Evolutionary conservation across 2,113 vertebrate genomes (phyloP), one percentile per base, ranked within the genome.

Genomic region (Pterophyllum scalare): DNA sequence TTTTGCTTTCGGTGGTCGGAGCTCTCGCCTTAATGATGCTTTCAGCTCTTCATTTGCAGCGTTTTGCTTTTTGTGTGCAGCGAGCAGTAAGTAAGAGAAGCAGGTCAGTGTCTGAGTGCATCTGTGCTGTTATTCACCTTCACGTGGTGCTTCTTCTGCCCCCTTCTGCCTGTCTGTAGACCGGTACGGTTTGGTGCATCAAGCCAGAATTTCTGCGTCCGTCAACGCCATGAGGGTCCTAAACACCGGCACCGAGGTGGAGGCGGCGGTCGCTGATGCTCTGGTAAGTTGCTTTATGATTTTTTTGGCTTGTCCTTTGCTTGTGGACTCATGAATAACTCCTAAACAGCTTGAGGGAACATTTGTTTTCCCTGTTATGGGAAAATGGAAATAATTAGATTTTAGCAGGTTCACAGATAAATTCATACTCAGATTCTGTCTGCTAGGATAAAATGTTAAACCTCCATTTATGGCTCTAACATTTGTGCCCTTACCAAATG

Each of bases 181-280:
- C 92, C 98, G 98, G n/a, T 99, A 97, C 88, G 97, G 98, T 61
- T 95, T 99, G 64, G 95, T 98, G 56, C 98, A 99, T 91, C 97
- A 98, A 91, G 97, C 97, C 75, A 96, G 98, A 80, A 96, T 98
- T 87, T 98, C 98, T 80, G 97, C 97, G 3, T 98, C 98, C 2
- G 96, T 98, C 84, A 99, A 97, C 65, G 97, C 98, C 86, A 98
- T 99, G 98, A 92, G 97, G 86, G 97, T 99, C 56, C 94, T 99
- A 46, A 99, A 98, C 94, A 98, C 98, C 0, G 98, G 98, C 86
- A 99, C 98, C 0, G 98, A 99, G 85, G 96, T 99, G 84, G 98
- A 99, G 88, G 98, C 98, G 13, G 98, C 98, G 0, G 98, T 99
- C 3, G 98, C 98, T 0, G 98, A 99, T 85, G 98, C 98, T 90